These are phyloP conservation scores for Diachasma alloeum DNA, from an alignment of 1,140 invertebrate species.

Conservation along the genomic window DNA sequence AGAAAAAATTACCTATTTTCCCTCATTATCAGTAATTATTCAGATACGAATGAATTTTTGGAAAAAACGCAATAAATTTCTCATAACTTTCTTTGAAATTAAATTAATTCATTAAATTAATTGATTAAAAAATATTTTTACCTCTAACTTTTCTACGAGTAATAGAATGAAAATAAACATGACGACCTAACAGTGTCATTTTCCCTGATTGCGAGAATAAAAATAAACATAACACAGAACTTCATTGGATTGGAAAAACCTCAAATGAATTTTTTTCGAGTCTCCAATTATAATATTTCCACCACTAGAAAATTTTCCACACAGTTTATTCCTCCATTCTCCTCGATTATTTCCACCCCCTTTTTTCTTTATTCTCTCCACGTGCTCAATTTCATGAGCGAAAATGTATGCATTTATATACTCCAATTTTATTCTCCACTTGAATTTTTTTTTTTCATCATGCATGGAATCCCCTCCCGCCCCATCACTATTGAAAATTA, in stretches of 20 bases:
- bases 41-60: too few species aligned
- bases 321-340: neutral
- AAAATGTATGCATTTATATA: neutral
- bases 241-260: neutral
- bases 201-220: too few species aligned
- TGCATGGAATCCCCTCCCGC: neutral
- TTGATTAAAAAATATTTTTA: too few species aligned
- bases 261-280: neutral
- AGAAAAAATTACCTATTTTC: too few species aligned
- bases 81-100: too few species aligned
- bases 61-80: too few species aligned
- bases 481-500: conserved; percentile 16
- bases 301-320: neutral
- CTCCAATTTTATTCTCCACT: neutral
- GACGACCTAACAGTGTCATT: neutral
- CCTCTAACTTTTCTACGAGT: too few species aligned
- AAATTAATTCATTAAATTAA: too few species aligned
- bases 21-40: too few species aligned
- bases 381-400: neutral
- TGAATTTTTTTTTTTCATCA: conserved; percentile 2
- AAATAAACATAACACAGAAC: neutral
- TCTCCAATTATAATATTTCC: neutral
- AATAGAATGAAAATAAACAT: too few species aligned
- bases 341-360: neutral
- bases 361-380: neutral